A percentile compares a stretch with the other conserved stretches of the same genome.
Conservation (phyloP, 2,797 vertebrate species). For the Clamator glandarius region DNA sequence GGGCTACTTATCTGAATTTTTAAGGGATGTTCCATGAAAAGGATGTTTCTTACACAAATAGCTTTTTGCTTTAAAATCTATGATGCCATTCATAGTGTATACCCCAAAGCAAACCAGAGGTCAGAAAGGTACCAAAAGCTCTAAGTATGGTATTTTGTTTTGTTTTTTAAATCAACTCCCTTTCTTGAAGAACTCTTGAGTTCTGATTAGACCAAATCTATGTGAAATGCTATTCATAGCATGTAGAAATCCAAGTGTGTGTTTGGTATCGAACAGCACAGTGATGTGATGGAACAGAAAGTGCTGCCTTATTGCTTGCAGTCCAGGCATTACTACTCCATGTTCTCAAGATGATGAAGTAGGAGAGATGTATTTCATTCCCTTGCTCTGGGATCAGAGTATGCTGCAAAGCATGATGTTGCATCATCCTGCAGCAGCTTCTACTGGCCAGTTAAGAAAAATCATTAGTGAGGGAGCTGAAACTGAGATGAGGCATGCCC, state of each 20-base stretch:
- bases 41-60: not conserved
- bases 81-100: not conserved
- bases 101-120: not conserved
- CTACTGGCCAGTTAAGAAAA: not conserved
- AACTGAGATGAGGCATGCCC: not conserved
- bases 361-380: not conserved
- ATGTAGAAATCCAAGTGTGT: not conserved
- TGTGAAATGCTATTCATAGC: not conserved
- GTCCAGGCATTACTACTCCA: not conserved
- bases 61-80: not conserved
- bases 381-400: not conserved
- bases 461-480: not conserved
- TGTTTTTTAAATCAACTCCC: not conserved
- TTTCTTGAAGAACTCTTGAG: not conserved
- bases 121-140: not conserved
- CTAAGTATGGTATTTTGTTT: not conserved
- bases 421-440: not conserved
- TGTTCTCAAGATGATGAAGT: not conserved
- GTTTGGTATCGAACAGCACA: not conserved
- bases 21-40: not conserved
- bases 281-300: not conserved
- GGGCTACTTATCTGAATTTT: not conserved
- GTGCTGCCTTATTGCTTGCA: not conserved
- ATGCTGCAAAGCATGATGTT: not conserved
- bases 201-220: not conserved